phyloP scores from a whole-genome alignment of 2,888 invertebrate species.

The Tupiocoris notatus region DNA sequence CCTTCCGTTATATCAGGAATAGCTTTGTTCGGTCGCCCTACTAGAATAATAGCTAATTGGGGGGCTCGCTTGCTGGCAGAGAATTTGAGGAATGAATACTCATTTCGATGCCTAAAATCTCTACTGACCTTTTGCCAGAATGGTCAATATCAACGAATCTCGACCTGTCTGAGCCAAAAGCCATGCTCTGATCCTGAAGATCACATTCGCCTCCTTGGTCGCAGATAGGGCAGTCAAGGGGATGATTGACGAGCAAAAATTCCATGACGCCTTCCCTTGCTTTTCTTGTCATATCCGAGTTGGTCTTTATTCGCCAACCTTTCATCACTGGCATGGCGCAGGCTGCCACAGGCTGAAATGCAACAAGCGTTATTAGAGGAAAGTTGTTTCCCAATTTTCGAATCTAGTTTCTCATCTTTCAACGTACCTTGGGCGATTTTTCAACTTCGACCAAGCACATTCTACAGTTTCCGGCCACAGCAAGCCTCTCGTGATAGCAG shows the following conservation, averaged over 20 bases:
- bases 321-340: slow-evolving; percentile 99
- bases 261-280: slow-evolving; percentile 94
- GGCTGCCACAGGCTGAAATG: slow-evolving; percentile 81
- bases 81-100: too few relatives aligned
- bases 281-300: slow-evolving; percentile 86
- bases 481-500: slow-evolving; percentile 97
- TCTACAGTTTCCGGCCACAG: slow-evolving; percentile 97
- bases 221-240: slow-evolving; percentile 98
- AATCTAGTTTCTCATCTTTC: neutral
- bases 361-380: neutral
- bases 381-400: neutral
- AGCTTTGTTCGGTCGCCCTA: too few relatives aligned
- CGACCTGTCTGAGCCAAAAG: slow-evolving; percentile 92
- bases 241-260: slow-evolving; percentile 96
- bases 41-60: too few relatives aligned
- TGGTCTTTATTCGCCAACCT: slow-evolving; percentile 97
- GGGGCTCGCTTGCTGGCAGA: too few relatives aligned
- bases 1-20: too few relatives aligned
- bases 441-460: slow-evolving; percentile 99
- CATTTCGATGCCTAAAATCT: too few relatives aligned
- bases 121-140: slow-evolving; percentile 78
- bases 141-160: slow-evolving; percentile 90
- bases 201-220: slow-evolving; percentile 96
- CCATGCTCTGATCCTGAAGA: slow-evolving; percentile 98
- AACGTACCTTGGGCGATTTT: slow-evolving; percentile 79